Base-by-base conservation (phyloP, 1,140 invertebrate species). In the Melipona quadrifasciata region DNA sequence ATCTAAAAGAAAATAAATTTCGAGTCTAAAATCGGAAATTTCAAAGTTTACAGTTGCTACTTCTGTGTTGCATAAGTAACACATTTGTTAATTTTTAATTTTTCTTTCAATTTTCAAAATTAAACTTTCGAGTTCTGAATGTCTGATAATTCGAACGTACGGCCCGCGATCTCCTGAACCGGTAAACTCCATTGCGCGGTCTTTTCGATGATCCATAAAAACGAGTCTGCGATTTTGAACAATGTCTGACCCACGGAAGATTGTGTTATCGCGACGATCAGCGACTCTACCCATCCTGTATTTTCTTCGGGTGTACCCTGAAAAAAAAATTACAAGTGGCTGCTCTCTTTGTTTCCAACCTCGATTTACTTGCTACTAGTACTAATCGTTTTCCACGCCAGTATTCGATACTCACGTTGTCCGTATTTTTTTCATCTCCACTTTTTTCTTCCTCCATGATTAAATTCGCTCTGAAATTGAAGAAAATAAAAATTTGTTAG, bases 131-230 rank as follows among this genome's bases (percentile, higher is more conserved):
- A 65, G 5, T 14, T 8, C 0, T n/a, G 39, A 14, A 61, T n/a
- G 11, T n/a, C 1, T 16, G 8, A 17, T 58, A 39, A 2, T 53
- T 17, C 1, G 21, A 67, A 19, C n/a, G 0, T 47, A 89, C 87
- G 79, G 27, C 19, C 27, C 12, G 19, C 39, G 0, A 86, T 55
- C 76, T 93, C 91, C 11, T 90, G 76, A 16, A 58, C 8, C 0
- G 96, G 95, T 31, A 96, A 92, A 31, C 95, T 95, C 96, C 96
- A 96, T 87, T 95, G 93, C 0, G 95, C 94, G 14, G 95, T 94
- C 86, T 96, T 96, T 86, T 96, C 96, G 2, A 96, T 78, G 2
- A 95, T 90, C 94, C 94, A 95, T 0, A 96, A 90, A 10, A 93
- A 92, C 5, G 94, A 94, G 86, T 96, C 96, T 17, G 94, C 21